Base-by-base conservation (phyloP, 2,888 invertebrate genomes). In the Parelbella ahira region DNA sequence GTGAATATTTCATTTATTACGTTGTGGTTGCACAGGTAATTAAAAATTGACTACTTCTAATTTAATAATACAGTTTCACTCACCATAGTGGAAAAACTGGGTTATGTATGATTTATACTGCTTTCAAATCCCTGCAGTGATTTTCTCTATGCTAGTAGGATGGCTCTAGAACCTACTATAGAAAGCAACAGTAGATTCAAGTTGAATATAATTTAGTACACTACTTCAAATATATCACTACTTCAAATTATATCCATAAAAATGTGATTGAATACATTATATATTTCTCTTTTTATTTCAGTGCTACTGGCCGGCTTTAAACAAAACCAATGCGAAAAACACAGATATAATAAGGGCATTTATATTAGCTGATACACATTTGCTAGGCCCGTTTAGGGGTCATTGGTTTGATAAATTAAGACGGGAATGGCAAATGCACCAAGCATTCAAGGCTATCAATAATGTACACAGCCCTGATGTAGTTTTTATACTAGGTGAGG, bases 341-440 rank as follows among this genome's bases (percentile, higher is more conserved):
- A 6, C 18, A n/a, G 2, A 29, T 3, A 82, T 91, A 1, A 80
- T 94, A 0, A 89, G 89, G 68, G 93, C 92, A 0, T 92, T 98
- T 89, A 89, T 98, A 44, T 70, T 99, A 48, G 93, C 97, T 1
- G 99, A 99, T 68, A 94, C 96, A 0, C 99, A 98, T 86, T 88
- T 99, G 42, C 79, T 98, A 10, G 98, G 98, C 0, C 91, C 93
- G 0, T 84, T 90, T 47, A 90, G 91, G 41, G 98, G 98, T 0
- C 97, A 98, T 66, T 98, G 98, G 98, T 91, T 97, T 63, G 99
- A 99, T 72, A 98, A 97, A 82, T 81, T 98, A 52, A 89, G 95
- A 66, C 90, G 97, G 56, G 99, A 99, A 83, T 98, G 97, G 97
- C 98, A 99, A 80, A 99, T 99, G 99, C 90, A 94, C 55, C 90